Evolutionary conservation across 2,888 invertebrate species (phyloP).

Genomic region (Octodonta nipae): DNA sequence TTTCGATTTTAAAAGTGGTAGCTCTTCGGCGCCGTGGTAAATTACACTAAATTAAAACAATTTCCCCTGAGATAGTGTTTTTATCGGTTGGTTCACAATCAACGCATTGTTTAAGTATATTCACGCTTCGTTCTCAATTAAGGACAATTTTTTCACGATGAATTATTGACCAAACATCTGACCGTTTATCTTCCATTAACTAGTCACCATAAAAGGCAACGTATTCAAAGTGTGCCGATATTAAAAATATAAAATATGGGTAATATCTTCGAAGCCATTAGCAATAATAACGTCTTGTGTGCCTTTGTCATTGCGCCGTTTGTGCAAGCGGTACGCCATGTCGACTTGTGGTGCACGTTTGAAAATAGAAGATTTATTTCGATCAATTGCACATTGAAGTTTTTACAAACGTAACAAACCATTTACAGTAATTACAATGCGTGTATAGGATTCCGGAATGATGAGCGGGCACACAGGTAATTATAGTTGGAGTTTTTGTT

Average conservation of each 20-base stretch:
- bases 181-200: too few species aligned
- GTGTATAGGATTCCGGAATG: constrained; percentile 35
- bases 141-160: too few species aligned
- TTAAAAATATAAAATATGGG: constrained; percentile 25
- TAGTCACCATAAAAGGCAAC: constrained; percentile 20
- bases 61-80: too few species aligned
- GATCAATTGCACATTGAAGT: constrained; percentile 26
- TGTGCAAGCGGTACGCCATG: too few species aligned
- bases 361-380: constrained; percentile 27
- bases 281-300: constrained; percentile 22
- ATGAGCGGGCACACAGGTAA: constrained; percentile 25
- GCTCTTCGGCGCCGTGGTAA: too few species aligned
- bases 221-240: constrained; percentile 15
- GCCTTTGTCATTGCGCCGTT: constrained; percentile 23
- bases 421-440: constrained; percentile 36
- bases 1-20: too few species aligned
- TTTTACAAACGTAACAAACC: constrained; percentile 22
- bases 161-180: too few species aligned
- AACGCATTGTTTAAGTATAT: too few species aligned
- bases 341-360: constrained; percentile 12
- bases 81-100: too few species aligned
- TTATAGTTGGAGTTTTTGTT: constrained; percentile 31
- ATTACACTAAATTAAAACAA: too few species aligned
- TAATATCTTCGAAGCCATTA: constrained; percentile 23
- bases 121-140: too few species aligned